Evolutionary conservation across 2,797 vertebrate genomes (phyloP), one percentile per base, ranked within the genome.

Genomic region (Chaunax sp.): DNA sequence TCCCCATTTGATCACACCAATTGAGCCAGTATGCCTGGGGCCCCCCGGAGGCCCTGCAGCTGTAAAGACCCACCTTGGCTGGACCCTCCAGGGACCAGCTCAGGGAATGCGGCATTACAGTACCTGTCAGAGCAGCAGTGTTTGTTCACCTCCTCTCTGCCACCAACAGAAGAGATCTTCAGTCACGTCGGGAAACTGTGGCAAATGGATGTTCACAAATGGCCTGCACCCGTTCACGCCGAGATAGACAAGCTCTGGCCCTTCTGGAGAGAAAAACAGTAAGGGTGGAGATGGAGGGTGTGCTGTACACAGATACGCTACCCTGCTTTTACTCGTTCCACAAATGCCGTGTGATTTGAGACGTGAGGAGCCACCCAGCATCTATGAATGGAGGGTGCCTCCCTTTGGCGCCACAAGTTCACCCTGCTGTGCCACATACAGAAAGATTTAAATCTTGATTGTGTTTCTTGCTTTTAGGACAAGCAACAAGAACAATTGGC

Each of bases 391-490:
- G 28, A n/a, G n/a, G n/a, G n/a, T n/a, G n/a, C n/a, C n/a, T 9
- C 4, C 28, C 28, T 30, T 30, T 30, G 28, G 28, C 28, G 16
- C 38, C 47, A 69, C 52, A 63, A 38, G 18, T 35, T 35, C 37
- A 69, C 38, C 14, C 14, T 49, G 62, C 23, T 55, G 57, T 46
- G 37, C 67, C 26, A 64, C 16, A 19, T 46, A 23, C 60, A 72
- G 63, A 72, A 65, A 72, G 64, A 50, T 63, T 71, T 38, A 67
- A 60, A 66, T 60, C 70, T 53, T 35, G 20, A 52, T 65, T 67
- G 54, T 55, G 43, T 65, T 76, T 64, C 45, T 38, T 56, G 54
- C 58, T 63, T 63, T 72, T 70, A 72, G 41, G 57, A 72, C 61
- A 57, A 75, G 50, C 54, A 76, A 67, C 46, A 72, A 62, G 72